Conservation (phyloP, 30 jellyfish, hydroid and myxozoan genomes). For the Aurelia aurita complex sp. Pacific region DNA sequence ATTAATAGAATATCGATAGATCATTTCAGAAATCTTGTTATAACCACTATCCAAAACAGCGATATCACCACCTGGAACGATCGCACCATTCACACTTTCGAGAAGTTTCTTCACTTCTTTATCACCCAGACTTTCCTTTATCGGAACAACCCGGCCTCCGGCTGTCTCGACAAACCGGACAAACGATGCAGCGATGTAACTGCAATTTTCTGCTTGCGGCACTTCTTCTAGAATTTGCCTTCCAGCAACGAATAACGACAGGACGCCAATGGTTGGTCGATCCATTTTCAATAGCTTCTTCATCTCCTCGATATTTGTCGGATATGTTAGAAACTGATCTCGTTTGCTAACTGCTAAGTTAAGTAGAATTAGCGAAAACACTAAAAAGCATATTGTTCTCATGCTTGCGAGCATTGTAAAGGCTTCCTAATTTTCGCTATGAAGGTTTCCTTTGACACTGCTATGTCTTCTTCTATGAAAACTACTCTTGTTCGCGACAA, state of each 20-base stretch:
- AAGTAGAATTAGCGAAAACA: background rate
- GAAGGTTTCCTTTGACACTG: too few relatives aligned
- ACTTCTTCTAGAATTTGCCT: conserved; percentile 46
- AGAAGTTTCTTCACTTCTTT: conserved; percentile 58
- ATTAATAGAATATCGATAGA: conserved; percentile 49
- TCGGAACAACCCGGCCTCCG: conserved; percentile 89
- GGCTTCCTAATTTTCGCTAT: too few relatives aligned
- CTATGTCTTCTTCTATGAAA: too few relatives aligned
- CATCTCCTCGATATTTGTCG: conserved; percentile 74
- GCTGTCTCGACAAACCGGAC: conserved; percentile 84
- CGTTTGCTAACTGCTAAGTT: background rate
- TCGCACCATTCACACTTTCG: conserved; percentile 75
- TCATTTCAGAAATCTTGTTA: conserved; percentile 56
- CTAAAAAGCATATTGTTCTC: too few relatives aligned
- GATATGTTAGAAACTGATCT: conserved; percentile 64
- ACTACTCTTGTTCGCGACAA: too few relatives aligned
- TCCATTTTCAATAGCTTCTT: conserved; percentile 68
- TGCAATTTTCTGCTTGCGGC: conserved; percentile 61
- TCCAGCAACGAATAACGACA: conserved; percentile 68
- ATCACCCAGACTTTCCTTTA: conserved; percentile 58
- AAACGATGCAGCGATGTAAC: conserved; percentile 84
- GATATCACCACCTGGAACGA: conserved; percentile 90
- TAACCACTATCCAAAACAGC: conserved; percentile 83
- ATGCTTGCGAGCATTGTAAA: too few relatives aligned
- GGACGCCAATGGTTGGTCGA: conserved; percentile 79